phyloP scores from a whole-genome alignment of 2,888 invertebrate genomes.

The Heliconius cydno region DNA sequence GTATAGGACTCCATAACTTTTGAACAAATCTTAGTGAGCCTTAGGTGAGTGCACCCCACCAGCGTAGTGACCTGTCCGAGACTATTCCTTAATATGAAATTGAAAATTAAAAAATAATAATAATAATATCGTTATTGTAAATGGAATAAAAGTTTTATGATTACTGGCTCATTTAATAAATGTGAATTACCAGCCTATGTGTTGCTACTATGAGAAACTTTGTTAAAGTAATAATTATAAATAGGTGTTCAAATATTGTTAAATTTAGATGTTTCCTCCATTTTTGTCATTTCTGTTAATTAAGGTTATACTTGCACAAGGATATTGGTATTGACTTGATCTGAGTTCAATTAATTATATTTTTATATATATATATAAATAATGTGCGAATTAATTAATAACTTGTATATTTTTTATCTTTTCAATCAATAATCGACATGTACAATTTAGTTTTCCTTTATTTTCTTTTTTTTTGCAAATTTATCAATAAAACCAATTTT shows the following conservation, averaged over 20 bases:
- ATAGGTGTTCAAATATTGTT: slow-evolving; percentile 83
- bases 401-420: slow-evolving; percentile 81
- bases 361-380: slow-evolving; percentile 74
- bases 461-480: slow-evolving; percentile 74
- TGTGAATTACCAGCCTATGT: slow-evolving; percentile 74
- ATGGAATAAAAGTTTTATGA: slow-evolving; percentile 77
- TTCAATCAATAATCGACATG: slow-evolving; percentile 82
- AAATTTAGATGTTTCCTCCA: slow-evolving; percentile 80
- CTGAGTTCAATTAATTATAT: slow-evolving; percentile 80
- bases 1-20: slow-evolving; percentile 67
- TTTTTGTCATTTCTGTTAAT: slow-evolving; percentile 72
- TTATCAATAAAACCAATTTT: slow-evolving; percentile 83
- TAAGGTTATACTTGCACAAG: slow-evolving; percentile 79
- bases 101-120: slow-evolving; percentile 64
- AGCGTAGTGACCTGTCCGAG: slow-evolving; percentile 59
- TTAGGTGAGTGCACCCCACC: slow-evolving; percentile 73
- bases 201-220: slow-evolving; percentile 76
- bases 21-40: slow-evolving; percentile 77
- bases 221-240: slow-evolving; percentile 79
- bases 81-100: slow-evolving; percentile 66
- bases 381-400: slow-evolving; percentile 78
- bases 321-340: slow-evolving; percentile 82
- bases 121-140: slow-evolving; percentile 80
- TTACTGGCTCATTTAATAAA: slow-evolving; percentile 76
- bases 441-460: slow-evolving; percentile 75